A percentile compares a stretch with the other conserved stretches of the same genome.
These are phyloP conservation scores for Pardosa pseudoannulata DNA, from an alignment of 2,888 invertebrate genomes.

Conservation along the genomic window DNA sequence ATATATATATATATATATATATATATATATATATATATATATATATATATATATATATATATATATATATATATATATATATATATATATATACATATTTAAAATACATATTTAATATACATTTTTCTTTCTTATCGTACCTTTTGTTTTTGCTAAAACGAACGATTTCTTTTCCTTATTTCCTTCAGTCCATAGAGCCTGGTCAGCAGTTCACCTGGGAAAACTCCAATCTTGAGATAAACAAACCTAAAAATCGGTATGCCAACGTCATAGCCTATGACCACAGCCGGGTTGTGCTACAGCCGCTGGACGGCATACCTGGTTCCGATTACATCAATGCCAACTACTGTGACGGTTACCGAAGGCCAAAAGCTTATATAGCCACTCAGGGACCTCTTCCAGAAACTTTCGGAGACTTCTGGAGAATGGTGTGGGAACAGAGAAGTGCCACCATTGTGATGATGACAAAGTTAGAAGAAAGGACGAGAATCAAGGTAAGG, in stretches of 20 bases:
- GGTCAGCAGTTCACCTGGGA: constrained; percentile 99
- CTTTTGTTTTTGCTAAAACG: no score
- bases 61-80: no score
- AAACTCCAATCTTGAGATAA: constrained; percentile 97
- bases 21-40: no score
- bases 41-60: no score
- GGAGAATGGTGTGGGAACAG: constrained; percentile 99
- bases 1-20: no score
- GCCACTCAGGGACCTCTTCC: constrained; percentile 98
- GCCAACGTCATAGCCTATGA: constrained; percentile 99
- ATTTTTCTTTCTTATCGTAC: no score
- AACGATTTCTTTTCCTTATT: no score
- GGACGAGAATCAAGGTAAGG: constrained; percentile 88
- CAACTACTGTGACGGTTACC: constrained; percentile 99
- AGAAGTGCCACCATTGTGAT: constrained; percentile 96
- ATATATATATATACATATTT: no score
- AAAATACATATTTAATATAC: no score
- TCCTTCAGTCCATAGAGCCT: constrained; percentile 93
- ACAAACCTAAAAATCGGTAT: constrained; percentile 99
- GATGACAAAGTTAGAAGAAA: constrained; percentile 99
- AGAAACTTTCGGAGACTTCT: constrained; percentile 98
- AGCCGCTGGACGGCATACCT: constrained; percentile 89
- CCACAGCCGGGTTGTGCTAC: constrained; percentile 96
- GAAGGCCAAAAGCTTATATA: constrained; percentile 98
- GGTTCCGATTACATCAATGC: constrained; percentile 99